Base-by-base conservation (phyloP, 2,888 invertebrate species). In the Sesia apiformis region DNA sequence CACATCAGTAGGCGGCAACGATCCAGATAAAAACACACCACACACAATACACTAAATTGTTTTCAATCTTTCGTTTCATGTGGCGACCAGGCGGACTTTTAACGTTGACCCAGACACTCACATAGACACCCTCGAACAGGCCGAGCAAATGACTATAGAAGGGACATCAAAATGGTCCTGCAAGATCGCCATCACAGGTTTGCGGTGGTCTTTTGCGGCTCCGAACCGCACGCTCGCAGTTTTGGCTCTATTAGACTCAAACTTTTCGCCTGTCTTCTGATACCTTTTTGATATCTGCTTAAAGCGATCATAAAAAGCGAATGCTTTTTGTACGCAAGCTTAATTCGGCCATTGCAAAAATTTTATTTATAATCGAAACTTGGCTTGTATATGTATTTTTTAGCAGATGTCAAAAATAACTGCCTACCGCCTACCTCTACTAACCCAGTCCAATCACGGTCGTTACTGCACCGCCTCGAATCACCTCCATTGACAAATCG, bases 121-220 rank as follows among this genome's bases (percentile, higher is more conserved):
- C 93, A 96, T 97, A 92, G 97, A 97, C 94, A 96, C 96, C 91
- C 94, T 98, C 91, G 97, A 97, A 92, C 97, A 97, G 92, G 97
- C 97, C 85, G 96, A 98, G 93, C 95, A 95, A 92, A 95, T 96
- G 92, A 98, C 98, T 91, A 96, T 98, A 90, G 98, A 98, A 92
- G 98, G 98, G 91, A 98, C 98, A 81, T 98, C 98, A 90, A 98
- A 98, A 93, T 98, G 98, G 98, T 98, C 98, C 90, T 97, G 97
- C 94, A 98, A 98, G 95, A 97, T 98, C 93, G 97, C 97, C 91
- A 98, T 98, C 87, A 98, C 98, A 97, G 98, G 98, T 98, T 95
- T 90, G 90, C 88, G 76, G 84, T 81, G 85, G 88, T 86, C 86
- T 90, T 87, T 88, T 72, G 87, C 88, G 89, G 88, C 88, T 84